Base-by-base conservation (phyloP, 2,113 vertebrate species). In the Neotoma lepida region DNA sequence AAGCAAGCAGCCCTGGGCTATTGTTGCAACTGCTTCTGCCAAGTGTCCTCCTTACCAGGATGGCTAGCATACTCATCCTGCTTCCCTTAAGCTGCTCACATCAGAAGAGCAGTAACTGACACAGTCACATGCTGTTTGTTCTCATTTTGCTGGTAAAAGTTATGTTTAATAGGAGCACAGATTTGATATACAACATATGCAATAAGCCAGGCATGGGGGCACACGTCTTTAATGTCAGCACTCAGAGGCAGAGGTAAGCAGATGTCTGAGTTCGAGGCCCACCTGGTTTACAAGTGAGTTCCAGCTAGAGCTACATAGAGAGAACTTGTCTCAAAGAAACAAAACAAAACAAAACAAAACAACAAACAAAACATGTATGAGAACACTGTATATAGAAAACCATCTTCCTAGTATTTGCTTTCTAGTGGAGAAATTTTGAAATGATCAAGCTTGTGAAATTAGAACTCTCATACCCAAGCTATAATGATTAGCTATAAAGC, bases 381-480 rank as follows among this genome's bases (percentile, higher is more conserved):
- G n/a, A 76, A 85, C 26, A 1, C 33, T 68, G 44, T 5, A n/a
- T 64, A 39, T 28, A 9, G 86, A 61, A 92, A 93, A 61, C 68
- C 13, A 12, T 74, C 46, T 9, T 94, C 41, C 56, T 86, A 13
- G 9, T 41, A 41, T 88, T 90, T 88, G 49, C 85, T 95, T 86
- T 94, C n/a, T 39, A 58, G 41, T 39, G 33, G 26, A 81, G 28
- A 56, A 39, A 33, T 28, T 77, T 86, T n/a, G 66, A 74, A 66
- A 86, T 41, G 30, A 89, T 41, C 49, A 92, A 71, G 51, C 30
- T 91, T 89, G 9, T 78, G 61, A 93, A 89, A 77, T 86, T 28
- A 91, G 90, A 91, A 94, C 35, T 88, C 41, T 54, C 78, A 26
- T 35, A 24, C 26, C 51, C 24, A 14, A 56, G 76, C 49, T 93